These are phyloP conservation scores for Athrips mouffetella DNA, from an alignment of 2,888 invertebrate species.

Conservation along the genomic window DNA sequence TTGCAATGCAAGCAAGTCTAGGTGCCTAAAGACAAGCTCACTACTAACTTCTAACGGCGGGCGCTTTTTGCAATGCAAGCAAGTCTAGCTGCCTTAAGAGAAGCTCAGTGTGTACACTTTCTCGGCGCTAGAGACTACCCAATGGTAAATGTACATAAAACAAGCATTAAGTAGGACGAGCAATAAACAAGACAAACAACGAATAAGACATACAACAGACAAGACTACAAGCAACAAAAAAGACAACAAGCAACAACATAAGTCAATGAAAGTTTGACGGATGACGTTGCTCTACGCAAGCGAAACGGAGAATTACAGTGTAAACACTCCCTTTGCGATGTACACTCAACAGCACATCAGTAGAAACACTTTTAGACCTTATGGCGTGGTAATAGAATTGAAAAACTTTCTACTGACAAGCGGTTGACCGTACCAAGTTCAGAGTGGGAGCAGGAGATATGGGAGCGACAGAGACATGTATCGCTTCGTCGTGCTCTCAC, in stretches of 20 bases:
- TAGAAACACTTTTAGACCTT: no score
- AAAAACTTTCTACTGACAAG: no score
- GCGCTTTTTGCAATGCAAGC: constrained; percentile 83
- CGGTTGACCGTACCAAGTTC: no score
- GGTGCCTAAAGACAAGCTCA: constrained; percentile 86
- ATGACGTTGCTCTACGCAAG: constrained; percentile 84
- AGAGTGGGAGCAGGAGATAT: no score
- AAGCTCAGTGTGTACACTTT: constrained; percentile 88
- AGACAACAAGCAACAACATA: no score
- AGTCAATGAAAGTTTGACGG: constrained; percentile 82
- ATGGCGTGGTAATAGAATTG: no score
- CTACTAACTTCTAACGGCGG: constrained; percentile 82
- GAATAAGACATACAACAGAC: no score
- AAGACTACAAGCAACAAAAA: no score
- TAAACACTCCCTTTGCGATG: constrained; percentile 88
- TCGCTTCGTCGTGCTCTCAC: no score
- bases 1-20: no score
- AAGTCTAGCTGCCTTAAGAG: constrained; percentile 86
- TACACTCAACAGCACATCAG: no score
- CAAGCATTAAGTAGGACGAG: not conserved
- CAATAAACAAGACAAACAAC: not conserved
- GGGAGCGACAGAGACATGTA: no score
- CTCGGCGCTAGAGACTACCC: constrained; percentile 89
- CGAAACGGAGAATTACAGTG: constrained; percentile 85
- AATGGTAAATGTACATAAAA: constrained; percentile 80